A percentile compares a stretch with the other conserved stretches of the same genome.
phyloP scores from a whole-genome alignment of 2,888 invertebrate genomes.

The Celastrina argiolus region DNA sequence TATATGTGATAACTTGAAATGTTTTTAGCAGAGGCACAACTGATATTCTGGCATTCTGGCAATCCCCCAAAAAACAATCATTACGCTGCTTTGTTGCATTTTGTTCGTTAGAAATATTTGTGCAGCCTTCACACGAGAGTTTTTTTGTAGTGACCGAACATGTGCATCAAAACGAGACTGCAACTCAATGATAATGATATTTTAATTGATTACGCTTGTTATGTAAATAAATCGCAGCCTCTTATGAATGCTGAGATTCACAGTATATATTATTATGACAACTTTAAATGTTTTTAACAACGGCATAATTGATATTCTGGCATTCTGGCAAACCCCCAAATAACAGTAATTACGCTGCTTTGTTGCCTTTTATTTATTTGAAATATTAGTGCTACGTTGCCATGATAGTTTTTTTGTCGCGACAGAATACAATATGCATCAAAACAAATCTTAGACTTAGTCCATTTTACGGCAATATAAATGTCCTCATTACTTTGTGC shows the following conservation, averaged over 20 bases:
- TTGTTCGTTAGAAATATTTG: neutral
- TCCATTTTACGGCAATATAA: too few species aligned
- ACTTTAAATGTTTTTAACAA: slow-evolving; percentile 1
- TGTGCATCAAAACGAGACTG: too few species aligned
- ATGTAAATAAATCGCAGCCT: slow-evolving; percentile 28
- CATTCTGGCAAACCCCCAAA: neutral
- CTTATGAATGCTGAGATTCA: slow-evolving; percentile 24
- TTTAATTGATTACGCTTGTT: slow-evolving; percentile 29
- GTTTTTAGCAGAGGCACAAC: neutral
- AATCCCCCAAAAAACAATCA: neutral
- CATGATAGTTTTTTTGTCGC: too few species aligned
- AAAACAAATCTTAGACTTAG: too few species aligned
- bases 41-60: slow-evolving; percentile 10
- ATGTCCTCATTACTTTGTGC: too few species aligned
- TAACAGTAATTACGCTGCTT: neutral
- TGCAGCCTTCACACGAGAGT: too few species aligned
- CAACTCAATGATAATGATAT: too few species aligned
- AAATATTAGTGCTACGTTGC: neutral
- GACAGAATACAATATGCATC: too few species aligned
- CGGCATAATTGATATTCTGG: neutral
- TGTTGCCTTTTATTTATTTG: neutral
- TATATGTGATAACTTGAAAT: slow-evolving; percentile 18
- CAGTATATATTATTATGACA: slow-evolving; percentile 21
- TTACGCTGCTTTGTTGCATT: neutral
- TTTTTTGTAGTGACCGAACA: too few species aligned